These are phyloP conservation scores for Erebia epiphron DNA, from an alignment of 2,888 invertebrate genomes.

Conservation along the genomic window DNA sequence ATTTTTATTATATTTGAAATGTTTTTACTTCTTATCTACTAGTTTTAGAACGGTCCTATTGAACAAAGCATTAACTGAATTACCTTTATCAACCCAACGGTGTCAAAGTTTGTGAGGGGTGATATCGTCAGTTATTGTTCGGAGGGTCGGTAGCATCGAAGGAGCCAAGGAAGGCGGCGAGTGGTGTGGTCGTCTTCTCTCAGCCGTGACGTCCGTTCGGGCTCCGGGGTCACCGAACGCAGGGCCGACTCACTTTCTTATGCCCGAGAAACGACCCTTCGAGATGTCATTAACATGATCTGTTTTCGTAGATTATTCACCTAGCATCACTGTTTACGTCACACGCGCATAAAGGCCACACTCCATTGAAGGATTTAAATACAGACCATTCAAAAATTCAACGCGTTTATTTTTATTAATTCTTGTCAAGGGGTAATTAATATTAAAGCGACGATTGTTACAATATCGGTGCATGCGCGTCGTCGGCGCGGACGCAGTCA, in stretches of 20 bases:
- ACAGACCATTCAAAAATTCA: neutral
- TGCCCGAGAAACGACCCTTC: constrained; percentile 70
- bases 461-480: constrained; percentile 29
- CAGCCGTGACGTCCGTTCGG: constrained; percentile 70
- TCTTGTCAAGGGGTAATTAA: neutral
- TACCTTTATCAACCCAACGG: neutral
- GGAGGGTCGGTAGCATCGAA: constrained; percentile 25
- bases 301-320: constrained; percentile 24
- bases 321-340: constrained; percentile 20
- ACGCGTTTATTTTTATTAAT: neutral
- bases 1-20: too few relatives aligned
- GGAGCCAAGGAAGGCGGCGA: constrained; percentile 32
- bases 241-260: constrained; percentile 71
- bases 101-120: neutral
- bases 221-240: constrained; percentile 75
- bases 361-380: constrained; percentile 1
- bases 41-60: neutral
- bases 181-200: constrained; percentile 64
- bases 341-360: constrained; percentile 22
- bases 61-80: neutral
- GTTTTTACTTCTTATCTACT: too few relatives aligned
- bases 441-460: constrained; percentile 27
- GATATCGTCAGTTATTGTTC: neutral
- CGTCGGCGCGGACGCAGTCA: constrained; percentile 58
- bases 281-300: constrained; percentile 69